Conservation (phyloP, 1,140 invertebrate species). For the Diachasma alloeum region DNA sequence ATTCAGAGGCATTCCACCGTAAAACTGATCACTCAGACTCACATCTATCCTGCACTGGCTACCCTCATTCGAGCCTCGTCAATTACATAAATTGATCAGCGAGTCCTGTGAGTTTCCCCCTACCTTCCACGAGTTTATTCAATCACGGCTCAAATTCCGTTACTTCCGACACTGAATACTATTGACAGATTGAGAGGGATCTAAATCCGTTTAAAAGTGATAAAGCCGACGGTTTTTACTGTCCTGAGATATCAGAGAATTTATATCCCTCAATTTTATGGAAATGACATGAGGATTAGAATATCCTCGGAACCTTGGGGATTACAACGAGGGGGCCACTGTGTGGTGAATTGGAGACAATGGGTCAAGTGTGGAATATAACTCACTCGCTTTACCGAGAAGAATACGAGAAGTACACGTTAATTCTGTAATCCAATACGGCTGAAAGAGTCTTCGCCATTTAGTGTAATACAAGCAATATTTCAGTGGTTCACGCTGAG, state of each 20-base stretch:
- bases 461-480: too few species aligned
- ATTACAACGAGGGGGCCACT: too few species aligned
- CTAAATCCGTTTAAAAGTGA: constrained; percentile 24
- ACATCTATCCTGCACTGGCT: background rate
- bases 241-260: too few species aligned
- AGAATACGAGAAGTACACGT: too few species aligned
- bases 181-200: background rate
- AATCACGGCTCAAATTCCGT: background rate
- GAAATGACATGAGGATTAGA: too few species aligned
- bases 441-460: too few species aligned
- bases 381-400: too few species aligned
- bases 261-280: too few species aligned
- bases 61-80: background rate
- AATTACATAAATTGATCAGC: constrained; percentile 8
- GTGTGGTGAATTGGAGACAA: constrained; percentile 26
- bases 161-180: background rate
- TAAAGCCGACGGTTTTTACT: too few species aligned
- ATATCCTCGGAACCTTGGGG: too few species aligned
- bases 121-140: background rate
- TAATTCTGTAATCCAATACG: too few species aligned
- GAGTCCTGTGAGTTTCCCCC: background rate
- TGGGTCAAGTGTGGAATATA: constrained; percentile 45
- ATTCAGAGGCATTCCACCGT: background rate
- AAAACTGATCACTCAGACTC: background rate
- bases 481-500: background rate